A percentile compares a stretch with the other conserved stretches of the same genome.
These are phyloP conservation scores for Myotis daubentonii DNA, from an alignment of 2,797 vertebrate genomes.

Conservation along the genomic window DNA sequence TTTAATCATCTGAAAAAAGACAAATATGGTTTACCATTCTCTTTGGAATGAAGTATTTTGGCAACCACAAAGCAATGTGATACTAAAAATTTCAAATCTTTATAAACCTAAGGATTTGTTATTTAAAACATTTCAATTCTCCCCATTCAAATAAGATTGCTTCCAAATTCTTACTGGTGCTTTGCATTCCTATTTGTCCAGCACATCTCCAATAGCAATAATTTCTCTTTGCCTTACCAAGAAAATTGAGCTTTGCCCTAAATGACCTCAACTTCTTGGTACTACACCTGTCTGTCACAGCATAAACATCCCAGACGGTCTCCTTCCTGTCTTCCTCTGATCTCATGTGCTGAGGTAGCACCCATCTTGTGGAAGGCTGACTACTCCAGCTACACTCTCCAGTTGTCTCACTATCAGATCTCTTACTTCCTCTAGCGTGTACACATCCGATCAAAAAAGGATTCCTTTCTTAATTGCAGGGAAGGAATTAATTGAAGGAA, in stretches of 20 bases:
- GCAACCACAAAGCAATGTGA: not conserved
- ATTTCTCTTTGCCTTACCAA: not conserved
- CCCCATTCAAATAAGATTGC: not conserved
- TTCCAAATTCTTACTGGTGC: not conserved
- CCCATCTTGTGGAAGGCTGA: not conserved
- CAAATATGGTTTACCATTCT: constrained; percentile 55
- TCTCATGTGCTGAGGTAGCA: not conserved
- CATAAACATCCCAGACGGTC: not conserved
- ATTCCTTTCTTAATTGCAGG: not conserved
- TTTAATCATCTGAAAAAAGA: constrained; percentile 89
- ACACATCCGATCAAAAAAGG: not conserved
- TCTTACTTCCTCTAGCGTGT: not conserved
- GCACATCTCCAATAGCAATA: not conserved
- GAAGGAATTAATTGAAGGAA: not conserved
- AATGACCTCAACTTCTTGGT: not conserved
- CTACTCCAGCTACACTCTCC: not conserved
- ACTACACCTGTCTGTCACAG: not conserved
- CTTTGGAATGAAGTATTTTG: constrained; percentile 40
- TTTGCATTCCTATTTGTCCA: not conserved
- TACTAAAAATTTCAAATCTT: constrained; percentile 36
- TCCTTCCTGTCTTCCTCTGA: not conserved
- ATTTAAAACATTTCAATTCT: constrained; percentile 24
- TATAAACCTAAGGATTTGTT: not conserved
- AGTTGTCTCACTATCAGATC: not conserved
- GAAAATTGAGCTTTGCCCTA: not conserved